Percentiles rank a stretch among this genome's conserved stretches.
These are phyloP conservation scores for Nephrocerus scutellatus DNA, from an alignment of 2,888 invertebrate genomes.

Conservation along the genomic window DNA sequence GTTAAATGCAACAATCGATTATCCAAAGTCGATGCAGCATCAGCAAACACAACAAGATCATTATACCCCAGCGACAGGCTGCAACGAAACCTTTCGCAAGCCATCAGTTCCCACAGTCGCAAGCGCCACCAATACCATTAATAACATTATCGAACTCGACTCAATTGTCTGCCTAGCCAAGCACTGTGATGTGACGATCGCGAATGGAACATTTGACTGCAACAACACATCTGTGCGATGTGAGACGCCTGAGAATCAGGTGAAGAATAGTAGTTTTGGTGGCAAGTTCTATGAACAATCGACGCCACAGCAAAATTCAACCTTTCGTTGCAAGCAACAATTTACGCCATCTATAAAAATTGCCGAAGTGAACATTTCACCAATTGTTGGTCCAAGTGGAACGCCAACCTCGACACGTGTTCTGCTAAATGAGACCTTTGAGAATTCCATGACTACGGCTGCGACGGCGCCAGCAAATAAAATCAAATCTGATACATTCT, in stretches of 20 bases:
- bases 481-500: conserved; percentile 22
- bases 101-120: too few relatives aligned
- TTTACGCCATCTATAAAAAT: conserved; percentile 35
- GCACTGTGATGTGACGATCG: conserved; percentile 16
- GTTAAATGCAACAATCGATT: too few relatives aligned
- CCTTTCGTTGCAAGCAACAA: conserved; percentile 25
- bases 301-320: conserved; percentile 34
- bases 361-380: conserved; percentile 37
- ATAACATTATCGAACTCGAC: conserved; percentile 27
- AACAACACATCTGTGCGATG: conserved; percentile 26
- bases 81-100: conserved; percentile 29
- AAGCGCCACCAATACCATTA: conserved; percentile 31
- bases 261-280: conserved; percentile 23
- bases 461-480: conserved; percentile 1
- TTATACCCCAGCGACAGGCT: too few relatives aligned
- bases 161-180: conserved; percentile 30
- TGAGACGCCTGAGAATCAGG: conserved; percentile 36
- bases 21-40: conserved; percentile 12
- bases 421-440: conserved; percentile 35
- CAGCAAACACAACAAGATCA: too few relatives aligned
- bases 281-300: conserved; percentile 35
- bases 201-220: conserved; percentile 27
- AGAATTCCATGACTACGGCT: conserved; percentile 15
- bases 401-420: conserved; percentile 18
- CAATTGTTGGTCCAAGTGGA: conserved; percentile 29